Percentiles rank a stretch among this genome's conserved stretches.
Evolutionary conservation across 2,113 vertebrate species (phyloP).

Genomic region (Leucoraja erinaceus): DNA sequence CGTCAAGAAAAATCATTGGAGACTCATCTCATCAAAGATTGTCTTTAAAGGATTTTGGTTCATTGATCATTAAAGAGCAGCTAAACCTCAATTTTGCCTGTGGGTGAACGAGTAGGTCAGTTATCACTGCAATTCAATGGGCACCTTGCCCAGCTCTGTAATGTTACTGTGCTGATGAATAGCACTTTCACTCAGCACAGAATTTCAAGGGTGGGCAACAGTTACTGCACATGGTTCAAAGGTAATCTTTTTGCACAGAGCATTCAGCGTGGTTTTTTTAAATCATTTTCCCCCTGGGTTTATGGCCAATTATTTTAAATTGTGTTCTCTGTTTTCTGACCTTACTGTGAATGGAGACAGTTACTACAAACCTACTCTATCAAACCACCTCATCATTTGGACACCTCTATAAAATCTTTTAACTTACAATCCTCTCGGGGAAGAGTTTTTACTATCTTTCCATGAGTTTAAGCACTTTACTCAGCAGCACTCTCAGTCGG

Average conservation of each 20-base stretch:
- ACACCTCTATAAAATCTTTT: background rate
- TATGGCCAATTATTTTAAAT: background rate
- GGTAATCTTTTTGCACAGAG: background rate
- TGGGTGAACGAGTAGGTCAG: slow-evolving; percentile 11
- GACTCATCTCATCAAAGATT: slow-evolving; percentile 5
- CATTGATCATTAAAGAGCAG: slow-evolving; percentile 36
- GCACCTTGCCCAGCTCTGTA: background rate
- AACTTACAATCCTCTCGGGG: background rate
- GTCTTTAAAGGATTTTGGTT: slow-evolving; percentile 10
- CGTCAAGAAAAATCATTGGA: background rate
- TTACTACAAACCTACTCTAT: background rate
- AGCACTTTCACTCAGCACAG: background rate
- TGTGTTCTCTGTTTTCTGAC: background rate
- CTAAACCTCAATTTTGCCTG: background rate
- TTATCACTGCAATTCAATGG: background rate
- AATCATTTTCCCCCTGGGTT: background rate
- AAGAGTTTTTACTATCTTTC: background rate
- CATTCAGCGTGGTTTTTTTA: background rate
- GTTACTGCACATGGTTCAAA: background rate
- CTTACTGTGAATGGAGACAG: background rate
- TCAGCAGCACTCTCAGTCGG: background rate
- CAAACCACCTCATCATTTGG: background rate
- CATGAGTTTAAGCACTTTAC: background rate
- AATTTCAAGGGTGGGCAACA: background rate
- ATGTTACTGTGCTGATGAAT: background rate